These are phyloP conservation scores for Palythoa heliodiscus DNA, from an alignment of 92 coral and sea anemone genomes.

Conservation along the genomic window DNA sequence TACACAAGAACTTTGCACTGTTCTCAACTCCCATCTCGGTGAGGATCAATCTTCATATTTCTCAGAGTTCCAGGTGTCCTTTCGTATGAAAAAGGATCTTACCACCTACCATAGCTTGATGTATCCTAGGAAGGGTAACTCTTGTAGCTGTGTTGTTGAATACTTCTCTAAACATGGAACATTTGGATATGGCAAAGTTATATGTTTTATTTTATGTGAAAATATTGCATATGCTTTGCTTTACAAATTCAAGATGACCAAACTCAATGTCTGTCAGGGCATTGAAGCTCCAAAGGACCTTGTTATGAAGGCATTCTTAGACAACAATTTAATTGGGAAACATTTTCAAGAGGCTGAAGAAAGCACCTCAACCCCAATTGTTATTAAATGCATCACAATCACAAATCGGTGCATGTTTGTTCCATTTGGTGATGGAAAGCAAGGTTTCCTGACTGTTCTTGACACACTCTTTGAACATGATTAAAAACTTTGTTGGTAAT, in stretches of 20 bases:
- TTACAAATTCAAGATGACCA: conserved; percentile 25
- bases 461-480: conserved; percentile 66
- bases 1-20: not conserved
- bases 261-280: conserved; percentile 43
- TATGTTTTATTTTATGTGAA: conserved; percentile 38
- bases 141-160: conserved; percentile 52
- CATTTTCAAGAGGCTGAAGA: conserved; percentile 52
- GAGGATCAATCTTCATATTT: not conserved
- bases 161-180: not conserved
- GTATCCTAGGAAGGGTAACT: conserved; percentile 62
- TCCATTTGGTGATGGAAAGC: conserved; percentile 11
- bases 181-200: conserved; percentile 47
- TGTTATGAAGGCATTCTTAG: conserved; percentile 43
- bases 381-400: conserved; percentile 25
- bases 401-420: conserved; percentile 47
- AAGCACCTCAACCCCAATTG: not conserved
- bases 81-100: conserved; percentile 50
- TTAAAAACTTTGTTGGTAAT: not conserved
- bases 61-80: conserved; percentile 17
- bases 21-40: not conserved
- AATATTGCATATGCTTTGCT: conserved; percentile 35
- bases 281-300: conserved; percentile 45
- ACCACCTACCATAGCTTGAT: conserved; percentile 49
- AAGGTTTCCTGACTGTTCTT: conserved; percentile 50
- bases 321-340: conserved; percentile 26